Evolutionary conservation across 2,797 vertebrate species (phyloP).

Genomic region (Pseudomugil tenellus): DNA sequence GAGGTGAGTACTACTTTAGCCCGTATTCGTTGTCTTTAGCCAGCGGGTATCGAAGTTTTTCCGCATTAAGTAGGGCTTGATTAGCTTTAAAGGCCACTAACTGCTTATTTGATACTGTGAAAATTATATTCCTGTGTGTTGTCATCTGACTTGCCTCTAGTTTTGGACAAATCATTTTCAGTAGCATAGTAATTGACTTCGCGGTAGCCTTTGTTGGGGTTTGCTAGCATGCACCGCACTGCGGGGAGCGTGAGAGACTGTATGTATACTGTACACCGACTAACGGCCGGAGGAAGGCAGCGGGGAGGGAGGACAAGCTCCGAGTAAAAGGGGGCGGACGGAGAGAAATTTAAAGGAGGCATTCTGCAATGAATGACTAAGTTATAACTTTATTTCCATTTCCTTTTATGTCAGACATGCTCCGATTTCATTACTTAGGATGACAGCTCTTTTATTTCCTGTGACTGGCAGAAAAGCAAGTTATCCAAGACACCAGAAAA

Average conservation of each 20-base stretch:
- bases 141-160: not conserved
- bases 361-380: conserved; percentile 39
- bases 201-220: conserved; percentile 29
- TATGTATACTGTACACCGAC: conserved; percentile 37
- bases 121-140: conserved; percentile 27
- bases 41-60: conserved; percentile 32
- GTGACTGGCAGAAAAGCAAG: conserved; percentile 35
- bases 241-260: conserved; percentile 66
- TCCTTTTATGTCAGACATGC: conserved; percentile 43
- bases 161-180: conserved; percentile 7
- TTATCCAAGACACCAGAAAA: conserved; percentile 26
- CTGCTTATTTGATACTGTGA: conserved; percentile 50
- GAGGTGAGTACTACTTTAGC: conserved; percentile 53
- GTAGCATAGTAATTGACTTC: conserved; percentile 16
- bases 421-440: conserved; percentile 28
- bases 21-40: conserved; percentile 9
- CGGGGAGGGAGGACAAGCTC: conserved; percentile 33
- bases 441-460: conserved; percentile 46
- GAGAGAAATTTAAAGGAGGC: conserved; percentile 77
- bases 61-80: conserved; percentile 47
- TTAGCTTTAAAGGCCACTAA: conserved; percentile 77
- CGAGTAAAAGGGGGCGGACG: conserved; percentile 20
- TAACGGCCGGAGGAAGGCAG: conserved; percentile 65
- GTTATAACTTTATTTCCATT: conserved; percentile 45
- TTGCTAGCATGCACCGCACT: conserved; percentile 66